A percentile compares a stretch with the other conserved stretches of the same genome.
Evolutionary conservation across 2,888 invertebrate genomes (phyloP).

Genomic region (Notocelia uddmanniana): DNA sequence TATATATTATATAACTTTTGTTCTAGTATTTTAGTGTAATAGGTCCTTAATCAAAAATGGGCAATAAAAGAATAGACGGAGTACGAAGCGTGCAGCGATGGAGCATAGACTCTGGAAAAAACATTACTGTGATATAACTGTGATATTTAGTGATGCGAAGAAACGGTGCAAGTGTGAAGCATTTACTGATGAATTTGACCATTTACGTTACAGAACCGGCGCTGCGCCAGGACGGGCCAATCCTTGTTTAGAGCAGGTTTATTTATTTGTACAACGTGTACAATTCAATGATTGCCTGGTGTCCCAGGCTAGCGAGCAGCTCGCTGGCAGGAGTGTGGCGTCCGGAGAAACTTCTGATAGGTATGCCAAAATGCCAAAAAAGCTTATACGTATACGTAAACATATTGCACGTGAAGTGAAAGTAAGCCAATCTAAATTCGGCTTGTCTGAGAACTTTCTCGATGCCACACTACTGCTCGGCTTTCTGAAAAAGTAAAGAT

Average conservation of each 20-base stretch:
- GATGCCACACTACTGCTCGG: conserved; percentile 5
- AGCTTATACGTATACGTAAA: neutral
- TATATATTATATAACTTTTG: neutral
- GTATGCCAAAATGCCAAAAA: neutral
- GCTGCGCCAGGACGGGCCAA: conserved; percentile 74
- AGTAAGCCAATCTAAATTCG: neutral
- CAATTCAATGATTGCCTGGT: neutral
- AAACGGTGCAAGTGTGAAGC: conserved; percentile 61
- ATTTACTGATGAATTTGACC: conserved; percentile 75
- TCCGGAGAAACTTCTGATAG: neutral
- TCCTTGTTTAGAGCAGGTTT: conserved; percentile 50
- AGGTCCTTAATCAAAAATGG: conserved; percentile 15
- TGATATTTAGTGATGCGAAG: conserved; percentile 60
- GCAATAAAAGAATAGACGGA: conserved; percentile 42
- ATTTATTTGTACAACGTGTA: conserved; percentile 29
- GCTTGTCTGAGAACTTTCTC: neutral
- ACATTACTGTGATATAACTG: conserved; percentile 62
- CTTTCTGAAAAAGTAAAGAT: conserved; percentile 1
- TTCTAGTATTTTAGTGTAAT: conserved; percentile 28
- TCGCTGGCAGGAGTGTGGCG: neutral
- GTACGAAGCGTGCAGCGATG: conserved; percentile 53
- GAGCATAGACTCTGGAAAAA: conserved; percentile 53
- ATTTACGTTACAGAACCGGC: conserved; percentile 79
- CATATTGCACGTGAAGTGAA: neutral
- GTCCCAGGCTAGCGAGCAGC: conserved; percentile 6